phyloP scores from a whole-genome alignment of 2,797 vertebrate species.

The Leptatherina wallacei region DNA sequence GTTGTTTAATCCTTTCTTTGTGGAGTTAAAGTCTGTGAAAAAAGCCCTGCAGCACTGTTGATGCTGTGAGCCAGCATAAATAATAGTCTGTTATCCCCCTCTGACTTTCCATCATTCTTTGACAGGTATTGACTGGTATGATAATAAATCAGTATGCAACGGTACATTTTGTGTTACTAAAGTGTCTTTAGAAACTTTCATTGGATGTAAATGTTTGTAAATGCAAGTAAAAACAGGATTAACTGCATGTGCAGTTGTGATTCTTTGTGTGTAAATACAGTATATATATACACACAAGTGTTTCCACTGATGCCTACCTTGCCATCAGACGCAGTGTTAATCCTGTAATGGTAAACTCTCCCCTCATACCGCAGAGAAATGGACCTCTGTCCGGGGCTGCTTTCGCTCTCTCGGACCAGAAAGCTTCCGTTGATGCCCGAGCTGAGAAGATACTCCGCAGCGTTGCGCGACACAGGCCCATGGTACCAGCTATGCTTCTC shows the following conservation, averaged over 20 bases:
- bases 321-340: conserved; percentile 96
- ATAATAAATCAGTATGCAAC: background rate
- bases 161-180: conserved; percentile 6
- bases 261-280: background rate
- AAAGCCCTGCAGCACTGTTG: conserved; percentile 11
- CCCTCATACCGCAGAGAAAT: conserved; percentile 97
- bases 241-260: background rate
- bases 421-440: conserved; percentile 98
- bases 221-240: background rate
- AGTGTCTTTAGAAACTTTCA: conserved; percentile 1
- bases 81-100: conserved; percentile 4
- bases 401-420: conserved; percentile 96
- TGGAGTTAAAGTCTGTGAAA: background rate
- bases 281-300: background rate
- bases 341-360: conserved; percentile 97
- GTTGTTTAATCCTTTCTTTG: conserved; percentile 27
- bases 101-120: conserved; percentile 9
- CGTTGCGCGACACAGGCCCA: conserved; percentile 94
- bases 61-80: conserved; percentile 1
- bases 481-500: conserved; percentile 99
- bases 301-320: conserved; percentile 84
- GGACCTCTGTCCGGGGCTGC: conserved; percentile 96
- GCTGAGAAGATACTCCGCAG: conserved; percentile 96
- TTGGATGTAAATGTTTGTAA: background rate
- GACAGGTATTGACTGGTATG: too few relatives aligned